A percentile compares a stretch with the other conserved stretches of the same genome.
Conservation (phyloP, 2,113 vertebrate genomes). For the Thomomys bottae region DNA sequence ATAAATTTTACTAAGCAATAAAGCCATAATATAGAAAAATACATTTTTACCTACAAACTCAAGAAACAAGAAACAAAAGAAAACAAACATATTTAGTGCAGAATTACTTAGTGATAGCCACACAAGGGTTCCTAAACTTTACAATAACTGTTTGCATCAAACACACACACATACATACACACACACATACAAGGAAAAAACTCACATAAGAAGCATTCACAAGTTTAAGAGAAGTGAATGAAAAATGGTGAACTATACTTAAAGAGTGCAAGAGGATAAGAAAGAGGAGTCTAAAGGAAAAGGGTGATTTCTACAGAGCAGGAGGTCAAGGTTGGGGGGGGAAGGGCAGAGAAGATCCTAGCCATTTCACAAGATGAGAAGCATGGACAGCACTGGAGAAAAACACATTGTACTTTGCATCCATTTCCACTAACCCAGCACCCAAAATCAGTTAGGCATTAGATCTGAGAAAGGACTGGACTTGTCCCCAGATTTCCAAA, state of each 20-base stretch:
- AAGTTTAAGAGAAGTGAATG: constrained; percentile 84
- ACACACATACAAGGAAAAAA: too few relatives aligned
- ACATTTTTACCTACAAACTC: constrained; percentile 92
- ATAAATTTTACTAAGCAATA: constrained; percentile 92
- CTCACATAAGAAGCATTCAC: constrained; percentile 83
- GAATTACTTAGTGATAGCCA: constrained; percentile 89
- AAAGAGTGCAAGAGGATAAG: constrained; percentile 78
- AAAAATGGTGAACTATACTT: constrained; percentile 77
- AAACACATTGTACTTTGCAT: constrained; percentile 93
- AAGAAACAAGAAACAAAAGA: constrained; percentile 89
- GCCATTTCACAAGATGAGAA: constrained; percentile 85
- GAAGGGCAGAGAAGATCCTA: constrained; percentile 71
- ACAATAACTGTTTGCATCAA: constrained; percentile 89
- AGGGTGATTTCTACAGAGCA: constrained; percentile 78
- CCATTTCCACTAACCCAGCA: constrained; percentile 85
- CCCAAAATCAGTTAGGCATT: constrained; percentile 80
- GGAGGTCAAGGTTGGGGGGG: constrained; percentile 75
- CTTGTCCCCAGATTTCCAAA: constrained; percentile 65
- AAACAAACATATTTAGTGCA: constrained; percentile 87
- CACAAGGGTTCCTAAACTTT: constrained; percentile 88
- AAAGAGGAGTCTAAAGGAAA: constrained; percentile 76
- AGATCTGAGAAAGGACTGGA: constrained; percentile 68
- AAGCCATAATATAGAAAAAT: constrained; percentile 93
- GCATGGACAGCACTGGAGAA: constrained; percentile 91
- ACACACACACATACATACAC: constrained; percentile 60